These are phyloP conservation scores for sheep (Ovis aries) DNA, from an alignment of 2,113 vertebrate genomes.

Conservation along the genomic window DNA sequence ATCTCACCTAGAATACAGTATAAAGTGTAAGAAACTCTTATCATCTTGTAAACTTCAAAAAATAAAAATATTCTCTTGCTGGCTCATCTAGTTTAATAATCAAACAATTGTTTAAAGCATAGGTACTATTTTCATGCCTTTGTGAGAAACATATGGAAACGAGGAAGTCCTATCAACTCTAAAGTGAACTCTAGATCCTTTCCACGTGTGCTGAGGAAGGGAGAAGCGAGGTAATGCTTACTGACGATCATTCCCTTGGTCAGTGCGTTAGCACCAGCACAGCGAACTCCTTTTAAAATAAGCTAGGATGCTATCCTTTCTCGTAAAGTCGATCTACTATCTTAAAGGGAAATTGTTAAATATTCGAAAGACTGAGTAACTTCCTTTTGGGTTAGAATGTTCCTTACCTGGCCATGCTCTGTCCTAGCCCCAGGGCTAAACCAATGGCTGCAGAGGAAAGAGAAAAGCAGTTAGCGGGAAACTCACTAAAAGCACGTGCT, in stretches of 20 bases:
- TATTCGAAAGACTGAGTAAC: conserved; percentile 44
- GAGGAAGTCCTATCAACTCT: not conserved
- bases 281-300: conserved; percentile 22
- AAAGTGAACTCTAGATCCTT: not conserved
- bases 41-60: not conserved
- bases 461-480: conserved; percentile 73
- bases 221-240: not conserved
- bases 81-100: not conserved
- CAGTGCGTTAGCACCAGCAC: not conserved
- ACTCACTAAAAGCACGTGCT: conserved; percentile 53
- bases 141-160: not conserved
- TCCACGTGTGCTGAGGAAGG: not conserved
- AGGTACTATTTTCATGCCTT: not conserved
- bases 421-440: conserved; percentile 90
- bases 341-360: conserved; percentile 54
- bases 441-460: conserved; percentile 88
- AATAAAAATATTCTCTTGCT: not conserved
- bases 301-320: conserved; percentile 10
- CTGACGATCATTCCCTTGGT: not conserved
- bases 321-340: not conserved
- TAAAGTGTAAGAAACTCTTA: not conserved
- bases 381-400: conserved; percentile 57
- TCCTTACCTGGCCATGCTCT: conserved; percentile 93
- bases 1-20: not conserved
- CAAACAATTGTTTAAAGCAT: not conserved